Evolutionary conservation across 2,888 invertebrate species (phyloP).

Genomic region (Cryptosula pallasiana): DNA sequence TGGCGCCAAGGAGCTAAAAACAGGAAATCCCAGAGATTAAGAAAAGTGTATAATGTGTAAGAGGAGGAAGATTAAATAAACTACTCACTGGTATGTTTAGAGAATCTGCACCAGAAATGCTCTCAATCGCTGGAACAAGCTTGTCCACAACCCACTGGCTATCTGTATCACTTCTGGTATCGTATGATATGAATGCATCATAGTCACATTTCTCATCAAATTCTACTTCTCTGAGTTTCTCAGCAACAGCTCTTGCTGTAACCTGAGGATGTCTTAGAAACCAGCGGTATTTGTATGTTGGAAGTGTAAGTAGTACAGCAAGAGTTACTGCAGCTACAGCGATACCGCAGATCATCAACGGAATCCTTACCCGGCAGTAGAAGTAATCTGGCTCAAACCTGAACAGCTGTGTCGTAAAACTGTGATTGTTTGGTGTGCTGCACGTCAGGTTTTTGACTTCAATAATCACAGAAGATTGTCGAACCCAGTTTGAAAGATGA

Average conservation of each 20-base stretch:
- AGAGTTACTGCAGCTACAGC: neutral
- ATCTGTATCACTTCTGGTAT: neutral
- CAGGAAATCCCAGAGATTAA: too few species aligned
- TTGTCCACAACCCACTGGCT: neutral
- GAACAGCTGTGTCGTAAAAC: neutral
- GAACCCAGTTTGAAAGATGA: neutral
- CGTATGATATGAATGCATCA: conserved; percentile 5
- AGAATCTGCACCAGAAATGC: too few species aligned
- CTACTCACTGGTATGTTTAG: too few species aligned
- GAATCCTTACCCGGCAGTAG: neutral
- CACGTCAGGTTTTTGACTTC: neutral
- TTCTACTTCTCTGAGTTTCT: neutral
- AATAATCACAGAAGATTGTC: neutral
- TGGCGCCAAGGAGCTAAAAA: too few species aligned
- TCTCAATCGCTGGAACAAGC: neutral
- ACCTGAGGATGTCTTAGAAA: neutral
- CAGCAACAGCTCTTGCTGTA: neutral
- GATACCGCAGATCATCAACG: neutral
- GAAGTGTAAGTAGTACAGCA: neutral
- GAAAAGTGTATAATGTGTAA: too few species aligned
- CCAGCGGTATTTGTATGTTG: conserved; percentile 3
- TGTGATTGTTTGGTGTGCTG: neutral
- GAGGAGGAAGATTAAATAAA: too few species aligned
- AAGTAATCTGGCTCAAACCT: neutral
- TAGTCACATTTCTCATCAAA: conserved; percentile 16